A percentile compares a stretch with the other conserved stretches of the same genome.
phyloP scores from a whole-genome alignment of 2,113 vertebrate genomes.

The Oncorhynchus gorbuscha region DNA sequence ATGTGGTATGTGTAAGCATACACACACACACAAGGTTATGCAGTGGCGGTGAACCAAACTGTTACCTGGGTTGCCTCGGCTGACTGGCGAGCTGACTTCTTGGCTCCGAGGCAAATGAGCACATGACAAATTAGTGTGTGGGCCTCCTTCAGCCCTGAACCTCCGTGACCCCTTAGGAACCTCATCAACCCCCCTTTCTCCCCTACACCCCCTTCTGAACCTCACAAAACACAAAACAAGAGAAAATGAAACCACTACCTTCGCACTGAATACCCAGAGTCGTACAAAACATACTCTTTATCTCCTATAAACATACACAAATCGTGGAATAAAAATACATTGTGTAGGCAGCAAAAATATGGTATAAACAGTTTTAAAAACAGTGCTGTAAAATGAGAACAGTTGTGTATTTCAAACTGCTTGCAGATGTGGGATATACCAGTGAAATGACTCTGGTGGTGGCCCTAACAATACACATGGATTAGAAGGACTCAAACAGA shows the following conservation, averaged over 20 bases:
- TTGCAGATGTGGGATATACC: slow-evolving; percentile 80
- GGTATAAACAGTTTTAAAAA: slow-evolving; percentile 45
- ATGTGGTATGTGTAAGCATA: background rate
- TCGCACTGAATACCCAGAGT: background rate
- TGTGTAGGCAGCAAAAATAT: slow-evolving; percentile 27
- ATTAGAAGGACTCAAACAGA: slow-evolving; percentile 28
- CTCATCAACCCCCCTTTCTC: slow-evolving; percentile 41
- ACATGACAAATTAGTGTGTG: slow-evolving; percentile 86
- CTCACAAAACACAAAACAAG: slow-evolving; percentile 54
- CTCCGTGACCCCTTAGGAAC: slow-evolving; percentile 78
- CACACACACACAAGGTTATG: slow-evolving; percentile 43
- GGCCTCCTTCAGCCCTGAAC: slow-evolving; percentile 80
- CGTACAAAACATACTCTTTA: background rate
- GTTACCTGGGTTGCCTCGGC: slow-evolving; percentile 78
- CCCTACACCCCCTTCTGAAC: slow-evolving; percentile 30
- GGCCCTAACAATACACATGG: slow-evolving; percentile 26
- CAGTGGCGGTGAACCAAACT: slow-evolving; percentile 74
- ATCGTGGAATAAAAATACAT: slow-evolving; percentile 19
- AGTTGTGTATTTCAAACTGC: slow-evolving; percentile 60
- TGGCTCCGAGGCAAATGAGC: slow-evolving; percentile 81
- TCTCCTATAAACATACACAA: background rate
- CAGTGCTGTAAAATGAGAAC: slow-evolving; percentile 42
- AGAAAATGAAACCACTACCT: background rate
- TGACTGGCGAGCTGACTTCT: slow-evolving; percentile 78
- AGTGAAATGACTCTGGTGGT: too few species aligned